These are phyloP conservation scores for Nomada fucata DNA, from an alignment of 2,888 invertebrate genomes.

Conservation along the genomic window DNA sequence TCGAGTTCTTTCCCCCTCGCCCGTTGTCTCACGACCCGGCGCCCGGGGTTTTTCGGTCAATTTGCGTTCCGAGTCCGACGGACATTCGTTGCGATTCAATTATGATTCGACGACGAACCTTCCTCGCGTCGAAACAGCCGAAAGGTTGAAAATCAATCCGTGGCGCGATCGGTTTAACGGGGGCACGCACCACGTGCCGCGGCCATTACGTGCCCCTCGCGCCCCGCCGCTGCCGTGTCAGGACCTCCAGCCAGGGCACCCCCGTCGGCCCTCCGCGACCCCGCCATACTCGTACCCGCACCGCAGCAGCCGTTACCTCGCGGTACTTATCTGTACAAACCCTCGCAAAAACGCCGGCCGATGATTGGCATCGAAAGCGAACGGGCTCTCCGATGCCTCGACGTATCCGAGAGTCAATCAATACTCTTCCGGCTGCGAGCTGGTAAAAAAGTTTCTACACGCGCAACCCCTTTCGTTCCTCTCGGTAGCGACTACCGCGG, in stretches of 20 bases:
- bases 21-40: conserved; percentile 44
- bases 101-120: conserved; percentile 77
- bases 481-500: no score
- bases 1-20: background rate
- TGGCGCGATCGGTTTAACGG: conserved; percentile 77
- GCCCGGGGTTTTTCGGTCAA: conserved; percentile 76
- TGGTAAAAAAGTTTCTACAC: no score
- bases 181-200: conserved; percentile 75
- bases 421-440: background rate
- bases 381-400: background rate
- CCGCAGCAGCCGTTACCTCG: conserved; percentile 65
- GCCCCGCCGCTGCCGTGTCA: conserved; percentile 35
- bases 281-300: conserved; percentile 38
- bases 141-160: conserved; percentile 80
- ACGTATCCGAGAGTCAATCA: conserved; percentile 1
- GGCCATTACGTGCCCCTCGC: conserved; percentile 68
- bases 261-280: conserved; percentile 59
- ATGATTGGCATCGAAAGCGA: background rate
- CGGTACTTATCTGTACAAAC: conserved; percentile 64
- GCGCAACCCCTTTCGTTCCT: no score
- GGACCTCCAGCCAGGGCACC: conserved; percentile 52
- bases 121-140: conserved; percentile 77
- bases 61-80: conserved; percentile 79
- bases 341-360: conserved; percentile 36
- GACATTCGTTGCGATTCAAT: conserved; percentile 81